A percentile compares a stretch with the other conserved stretches of the same genome.
phyloP scores from a whole-genome alignment of 1,140 invertebrate species.

The Penaeus chinensis region DNA sequence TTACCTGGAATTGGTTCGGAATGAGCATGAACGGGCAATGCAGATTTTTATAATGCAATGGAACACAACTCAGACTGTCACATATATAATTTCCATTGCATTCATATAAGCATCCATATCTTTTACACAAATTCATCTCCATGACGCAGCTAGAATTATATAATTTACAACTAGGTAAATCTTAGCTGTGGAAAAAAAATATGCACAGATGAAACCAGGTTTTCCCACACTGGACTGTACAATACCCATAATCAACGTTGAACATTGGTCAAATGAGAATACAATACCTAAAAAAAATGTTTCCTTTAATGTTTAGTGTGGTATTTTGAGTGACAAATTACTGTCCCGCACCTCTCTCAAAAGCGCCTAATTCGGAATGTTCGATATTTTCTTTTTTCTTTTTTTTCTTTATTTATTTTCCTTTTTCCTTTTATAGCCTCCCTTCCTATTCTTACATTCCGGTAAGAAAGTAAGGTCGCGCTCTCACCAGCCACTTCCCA shows the following conservation, averaged over 20 bases:
- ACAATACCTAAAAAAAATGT: slow-evolving; percentile 7
- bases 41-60: no score
- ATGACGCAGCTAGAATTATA: no score
- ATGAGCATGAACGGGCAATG: no score
- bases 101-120: no score
- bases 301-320: slow-evolving; percentile 19
- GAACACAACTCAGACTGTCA: no score
- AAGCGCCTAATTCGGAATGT: background rate
- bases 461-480: background rate
- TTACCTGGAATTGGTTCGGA: no score
- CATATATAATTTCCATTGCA: no score
- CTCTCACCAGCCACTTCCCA: background rate
- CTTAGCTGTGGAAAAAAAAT: background rate
- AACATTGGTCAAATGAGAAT: slow-evolving; percentile 1
- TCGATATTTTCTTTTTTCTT: no score
- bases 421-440: background rate
- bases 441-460: background rate
- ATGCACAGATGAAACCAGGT: slow-evolving; percentile 4
- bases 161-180: no score
- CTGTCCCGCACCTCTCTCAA: slow-evolving; percentile 14
- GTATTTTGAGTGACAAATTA: background rate
- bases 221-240: background rate
- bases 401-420: no score
- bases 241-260: background rate
- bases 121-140: no score